Percentiles rank a stretch among this genome's conserved stretches.
phyloP scores from a whole-genome alignment of 2,797 vertebrate genomes.

The Tokudaia tokunoshimensis region DNA sequence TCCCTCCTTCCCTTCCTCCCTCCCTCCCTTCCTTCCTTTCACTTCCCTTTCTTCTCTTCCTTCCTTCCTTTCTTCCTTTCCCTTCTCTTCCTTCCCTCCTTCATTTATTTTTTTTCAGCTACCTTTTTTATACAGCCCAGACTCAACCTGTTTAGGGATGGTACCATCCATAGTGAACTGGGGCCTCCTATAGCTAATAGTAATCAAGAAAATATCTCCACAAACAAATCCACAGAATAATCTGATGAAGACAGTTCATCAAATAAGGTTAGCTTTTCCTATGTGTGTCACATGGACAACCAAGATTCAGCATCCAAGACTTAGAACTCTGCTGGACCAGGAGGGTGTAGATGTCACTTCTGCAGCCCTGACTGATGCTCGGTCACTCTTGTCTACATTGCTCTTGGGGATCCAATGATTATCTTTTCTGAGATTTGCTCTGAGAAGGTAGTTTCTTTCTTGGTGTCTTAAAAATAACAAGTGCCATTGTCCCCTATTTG shows the following conservation, averaged over 20 bases:
- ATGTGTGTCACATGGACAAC: background rate
- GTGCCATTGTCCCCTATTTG: background rate
- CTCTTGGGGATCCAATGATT: background rate
- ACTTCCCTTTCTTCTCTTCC: too few relatives aligned
- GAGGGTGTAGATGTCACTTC: background rate
- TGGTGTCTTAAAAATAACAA: background rate
- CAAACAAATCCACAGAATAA: background rate
- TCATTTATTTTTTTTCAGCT: background rate
- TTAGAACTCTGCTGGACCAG: accelerated
- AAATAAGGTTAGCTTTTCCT: background rate
- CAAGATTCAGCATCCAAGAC: background rate
- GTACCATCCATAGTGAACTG: background rate
- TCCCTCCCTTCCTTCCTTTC: too few relatives aligned
- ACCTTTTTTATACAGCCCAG: background rate
- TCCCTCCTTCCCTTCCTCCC: too few relatives aligned
- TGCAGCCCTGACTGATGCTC: background rate
- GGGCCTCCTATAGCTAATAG: background rate
- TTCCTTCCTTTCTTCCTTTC: too few relatives aligned
- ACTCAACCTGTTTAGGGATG: background rate
- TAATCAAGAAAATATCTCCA: background rate
- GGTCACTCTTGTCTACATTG: accelerated
- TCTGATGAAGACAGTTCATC: background rate
- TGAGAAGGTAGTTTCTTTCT: background rate
- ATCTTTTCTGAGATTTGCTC: background rate
- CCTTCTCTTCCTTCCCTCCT: too few relatives aligned